Conservation (phyloP, 2,113 vertebrate genomes). For the Oceanodroma tethys region DNA sequence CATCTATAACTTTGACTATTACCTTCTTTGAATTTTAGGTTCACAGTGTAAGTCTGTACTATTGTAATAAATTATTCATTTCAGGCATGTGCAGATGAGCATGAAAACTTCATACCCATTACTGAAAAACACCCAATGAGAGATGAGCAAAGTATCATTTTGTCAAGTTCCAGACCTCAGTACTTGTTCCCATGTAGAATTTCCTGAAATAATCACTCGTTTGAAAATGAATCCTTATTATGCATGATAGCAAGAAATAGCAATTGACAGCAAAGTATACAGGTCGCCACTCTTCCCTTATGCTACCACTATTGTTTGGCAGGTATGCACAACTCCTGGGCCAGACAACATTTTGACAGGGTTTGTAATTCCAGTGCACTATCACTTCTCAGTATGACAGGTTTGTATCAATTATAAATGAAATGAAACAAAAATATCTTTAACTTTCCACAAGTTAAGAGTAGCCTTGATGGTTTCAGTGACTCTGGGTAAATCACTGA, state of each 20-base stretch:
- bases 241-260: not conserved
- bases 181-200: not conserved
- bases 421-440: not conserved
- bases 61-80: constrained; percentile 28
- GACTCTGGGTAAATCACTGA: not conserved
- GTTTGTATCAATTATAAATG: not conserved
- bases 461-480: not conserved
- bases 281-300: not conserved
- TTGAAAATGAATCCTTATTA: not conserved
- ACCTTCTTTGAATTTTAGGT: not conserved
- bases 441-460: not conserved
- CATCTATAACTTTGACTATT: constrained; percentile 37
- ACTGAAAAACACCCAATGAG: not conserved
- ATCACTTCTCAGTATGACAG: not conserved
- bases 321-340: not conserved
- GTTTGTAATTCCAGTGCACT: not conserved
- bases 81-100: not conserved
- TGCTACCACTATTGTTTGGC: not conserved
- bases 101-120: not conserved
- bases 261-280: not conserved
- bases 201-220: not conserved
- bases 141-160: not conserved
- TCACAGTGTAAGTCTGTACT: not conserved
- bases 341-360: not conserved
- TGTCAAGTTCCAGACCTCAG: not conserved